phyloP scores from a whole-genome alignment of 2,113 vertebrate species.

The Crotalus tigris region DNA sequence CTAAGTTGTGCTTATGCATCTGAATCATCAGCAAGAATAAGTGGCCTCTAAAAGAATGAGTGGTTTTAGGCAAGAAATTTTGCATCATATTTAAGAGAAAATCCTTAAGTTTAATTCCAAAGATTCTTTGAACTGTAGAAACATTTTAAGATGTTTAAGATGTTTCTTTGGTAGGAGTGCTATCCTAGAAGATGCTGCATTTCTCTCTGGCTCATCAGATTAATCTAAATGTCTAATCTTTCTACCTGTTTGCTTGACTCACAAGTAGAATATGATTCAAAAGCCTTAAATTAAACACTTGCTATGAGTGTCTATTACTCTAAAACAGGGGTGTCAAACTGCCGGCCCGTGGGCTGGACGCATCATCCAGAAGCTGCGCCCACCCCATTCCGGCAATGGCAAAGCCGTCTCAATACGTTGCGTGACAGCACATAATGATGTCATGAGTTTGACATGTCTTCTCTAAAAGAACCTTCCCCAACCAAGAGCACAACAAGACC shows the following conservation, averaged over 20 bases:
- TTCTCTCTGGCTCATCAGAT: background rate
- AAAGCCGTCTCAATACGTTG: no score
- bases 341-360: no score
- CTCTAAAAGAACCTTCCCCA: background rate
- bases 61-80: background rate
- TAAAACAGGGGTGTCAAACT: background rate
- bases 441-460: no score
- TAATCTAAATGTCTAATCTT: background rate
- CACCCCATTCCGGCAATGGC: no score
- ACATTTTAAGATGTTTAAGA: background rate
- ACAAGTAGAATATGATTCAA: background rate
- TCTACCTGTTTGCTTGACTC: background rate
- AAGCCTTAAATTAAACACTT: background rate
- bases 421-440: no score
- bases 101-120: background rate
- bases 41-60: background rate
- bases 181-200: background rate
- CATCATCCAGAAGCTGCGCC: no score
- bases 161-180: background rate
- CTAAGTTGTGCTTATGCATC: background rate
- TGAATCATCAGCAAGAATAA: background rate
- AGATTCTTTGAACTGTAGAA: background rate
- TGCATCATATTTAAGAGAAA: background rate
- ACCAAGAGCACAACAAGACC: background rate
- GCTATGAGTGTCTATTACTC: background rate